Percentiles rank a stretch among this genome's conserved stretches.
Conservation (phyloP, 1,140 invertebrate species). For the Drosophila simulans region DNA sequence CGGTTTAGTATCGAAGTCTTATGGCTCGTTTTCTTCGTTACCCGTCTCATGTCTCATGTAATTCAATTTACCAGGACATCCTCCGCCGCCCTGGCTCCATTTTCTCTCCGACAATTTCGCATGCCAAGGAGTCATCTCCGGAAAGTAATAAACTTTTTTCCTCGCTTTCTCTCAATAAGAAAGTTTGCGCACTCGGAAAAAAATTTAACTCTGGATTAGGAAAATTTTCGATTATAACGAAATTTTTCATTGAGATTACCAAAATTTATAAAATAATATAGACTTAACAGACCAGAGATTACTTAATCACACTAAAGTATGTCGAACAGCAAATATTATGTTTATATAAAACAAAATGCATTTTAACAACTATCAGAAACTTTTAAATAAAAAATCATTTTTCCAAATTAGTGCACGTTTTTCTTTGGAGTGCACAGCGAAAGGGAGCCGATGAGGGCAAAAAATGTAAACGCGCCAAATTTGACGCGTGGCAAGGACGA, state of each 20-base stretch:
- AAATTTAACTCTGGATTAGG: neutral
- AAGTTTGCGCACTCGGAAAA: constrained; percentile 36
- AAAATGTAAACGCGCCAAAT: constrained; percentile 66
- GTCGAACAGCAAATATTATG: too few species aligned
- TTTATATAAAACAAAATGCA: too few species aligned
- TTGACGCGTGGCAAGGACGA: constrained; percentile 73
- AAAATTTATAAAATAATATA: too few species aligned
- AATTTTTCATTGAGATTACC: neutral
- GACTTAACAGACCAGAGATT: too few species aligned
- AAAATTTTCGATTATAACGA: too few species aligned
- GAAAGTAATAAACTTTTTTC: constrained; percentile 76
- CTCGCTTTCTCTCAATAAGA: constrained; percentile 37
- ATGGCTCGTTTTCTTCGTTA: constrained; percentile 48
- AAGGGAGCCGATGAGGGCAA: constrained; percentile 26
- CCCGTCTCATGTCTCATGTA: constrained; percentile 57
- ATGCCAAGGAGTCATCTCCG: constrained; percentile 56
- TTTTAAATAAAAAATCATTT: too few species aligned
- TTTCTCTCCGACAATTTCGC: constrained; percentile 35
- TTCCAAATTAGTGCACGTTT: neutral
- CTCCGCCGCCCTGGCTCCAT: constrained; percentile 11
- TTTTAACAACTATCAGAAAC: neutral
- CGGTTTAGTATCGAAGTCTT: constrained; percentile 75
- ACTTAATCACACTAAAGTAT: too few species aligned
- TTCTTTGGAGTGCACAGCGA: constrained; percentile 13
- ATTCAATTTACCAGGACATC: constrained; percentile 54